These are phyloP conservation scores for Rhagoletis zephyria DNA, from an alignment of 1,140 invertebrate genomes.

Conservation along the genomic window DNA sequence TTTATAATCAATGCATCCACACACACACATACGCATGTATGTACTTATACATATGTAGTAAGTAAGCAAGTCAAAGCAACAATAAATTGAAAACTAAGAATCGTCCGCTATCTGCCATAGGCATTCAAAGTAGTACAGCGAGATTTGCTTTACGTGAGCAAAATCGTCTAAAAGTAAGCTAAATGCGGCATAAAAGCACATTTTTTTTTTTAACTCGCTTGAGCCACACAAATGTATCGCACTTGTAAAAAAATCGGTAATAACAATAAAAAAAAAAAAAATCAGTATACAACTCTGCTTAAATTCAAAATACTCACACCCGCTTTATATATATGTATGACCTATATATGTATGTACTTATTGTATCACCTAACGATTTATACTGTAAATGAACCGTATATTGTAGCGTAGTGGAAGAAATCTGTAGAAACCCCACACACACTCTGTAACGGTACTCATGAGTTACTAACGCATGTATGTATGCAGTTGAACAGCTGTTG, in stretches of 20 bases:
- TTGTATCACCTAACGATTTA: neutral
- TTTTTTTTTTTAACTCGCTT: neutral
- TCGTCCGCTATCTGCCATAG: conserved; percentile 9
- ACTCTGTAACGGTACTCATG: neutral
- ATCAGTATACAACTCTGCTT: neutral
- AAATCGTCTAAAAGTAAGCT: neutral
- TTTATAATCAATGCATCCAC: neutral
- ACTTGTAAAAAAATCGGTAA: neutral
- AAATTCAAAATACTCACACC: neutral
- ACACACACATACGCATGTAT: neutral
- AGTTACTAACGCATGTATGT: neutral
- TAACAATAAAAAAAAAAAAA: neutral
- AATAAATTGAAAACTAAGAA: neutral
- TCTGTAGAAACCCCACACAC: neutral
- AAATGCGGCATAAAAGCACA: neutral
- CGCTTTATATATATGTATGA: conserved; percentile 14
- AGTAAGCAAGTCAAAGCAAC: neutral
- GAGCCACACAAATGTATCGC: neutral
- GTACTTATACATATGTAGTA: neutral
- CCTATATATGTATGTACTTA: no score
- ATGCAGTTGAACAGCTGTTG: neutral
- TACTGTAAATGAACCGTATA: neutral
- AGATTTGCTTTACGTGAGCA: neutral
- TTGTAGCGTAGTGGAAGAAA: neutral
- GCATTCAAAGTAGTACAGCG: neutral